Percentiles rank a stretch among this genome's conserved stretches.
These are phyloP conservation scores for Macrochelys suwanniensis DNA, from an alignment of 2,797 vertebrate genomes.

Conservation along the genomic window DNA sequence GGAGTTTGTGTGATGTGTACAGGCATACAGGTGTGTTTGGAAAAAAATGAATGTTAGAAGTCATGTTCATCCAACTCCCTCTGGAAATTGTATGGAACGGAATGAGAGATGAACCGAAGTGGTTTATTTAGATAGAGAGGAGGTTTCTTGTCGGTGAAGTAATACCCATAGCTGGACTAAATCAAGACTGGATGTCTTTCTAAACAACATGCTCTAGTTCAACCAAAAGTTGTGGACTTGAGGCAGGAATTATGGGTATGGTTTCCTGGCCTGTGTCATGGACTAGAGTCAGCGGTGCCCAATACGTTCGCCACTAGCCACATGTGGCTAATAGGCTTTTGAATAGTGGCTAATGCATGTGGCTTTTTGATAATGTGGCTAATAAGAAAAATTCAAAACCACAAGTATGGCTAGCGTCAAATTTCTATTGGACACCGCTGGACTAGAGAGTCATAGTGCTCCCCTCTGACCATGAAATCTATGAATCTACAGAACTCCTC, in stretches of 20 bases:
- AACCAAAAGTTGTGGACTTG: background rate
- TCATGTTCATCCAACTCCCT: background rate
- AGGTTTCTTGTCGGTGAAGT: background rate
- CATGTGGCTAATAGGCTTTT: too few species aligned
- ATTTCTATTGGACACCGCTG: too few species aligned
- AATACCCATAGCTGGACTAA: background rate
- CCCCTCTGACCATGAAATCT: background rate
- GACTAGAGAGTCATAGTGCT: background rate
- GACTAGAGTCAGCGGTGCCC: too few species aligned
- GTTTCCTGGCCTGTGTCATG: background rate
- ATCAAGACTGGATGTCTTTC: background rate
- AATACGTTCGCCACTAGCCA: too few species aligned
- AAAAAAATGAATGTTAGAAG: background rate
- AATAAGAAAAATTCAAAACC: too few species aligned
- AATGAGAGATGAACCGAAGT: background rate
- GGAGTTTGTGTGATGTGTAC: background rate
- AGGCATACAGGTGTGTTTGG: background rate
- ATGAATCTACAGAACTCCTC: background rate
- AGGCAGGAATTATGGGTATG: background rate
- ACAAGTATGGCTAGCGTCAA: too few species aligned
- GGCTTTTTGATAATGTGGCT: too few species aligned
- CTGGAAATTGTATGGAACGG: background rate
- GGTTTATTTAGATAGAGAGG: background rate
- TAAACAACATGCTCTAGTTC: background rate
- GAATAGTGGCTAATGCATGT: too few species aligned